Evolutionary conservation across 2,113 vertebrate species (phyloP), one percentile per base, ranked within the genome.

Genomic region (Eretmochelys imbricata): DNA sequence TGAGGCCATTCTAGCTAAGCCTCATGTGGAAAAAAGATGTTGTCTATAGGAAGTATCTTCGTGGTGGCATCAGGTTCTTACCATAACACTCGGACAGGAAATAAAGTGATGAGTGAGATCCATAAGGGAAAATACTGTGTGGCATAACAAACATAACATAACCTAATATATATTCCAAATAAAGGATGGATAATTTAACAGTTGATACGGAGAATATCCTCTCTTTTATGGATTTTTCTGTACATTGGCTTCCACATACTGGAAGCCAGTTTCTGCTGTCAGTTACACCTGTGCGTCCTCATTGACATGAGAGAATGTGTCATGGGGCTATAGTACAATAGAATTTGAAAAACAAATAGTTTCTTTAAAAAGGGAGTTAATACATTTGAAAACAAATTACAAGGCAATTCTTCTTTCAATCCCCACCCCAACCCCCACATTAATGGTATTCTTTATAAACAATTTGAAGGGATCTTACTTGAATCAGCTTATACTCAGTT

Each of bases 391-490:
- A 97, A 96, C 87, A 96, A 96, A 88, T 14, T 54, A 81, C 16
- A 85, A 97, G 42, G 54, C 80, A 89, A 38, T 89, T 97, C 88
- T 96, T 62, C 62, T 94, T 82, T 38, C 35, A 79, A 48, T 3
- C 42, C 42, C 42, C 0, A 80, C 12, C 46, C 72, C n/a, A 62
- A 82, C 89, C 91, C 90, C 96, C 76, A 38, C 89, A 35, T 88
- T 87, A 82, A 76, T 54, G 83, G 83, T 96, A 94, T 84, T 95
- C 96, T 97, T 93, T 94, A 96, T 98, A 98, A 98, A 98, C 98
- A 98, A 97, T 84, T 93, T 93, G 88, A 96, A 89, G 95, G 92
- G 53, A 89, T 97, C 59, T 83, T 92, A 85, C 89, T 97, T 97
- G 92, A 96, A 97, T 97, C 31, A 50, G 84, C 93, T 96, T 96